Evolutionary conservation across 2,888 invertebrate genomes (phyloP), one percentile per base, ranked within the genome.

Genomic region (Syrista parreyssii): DNA sequence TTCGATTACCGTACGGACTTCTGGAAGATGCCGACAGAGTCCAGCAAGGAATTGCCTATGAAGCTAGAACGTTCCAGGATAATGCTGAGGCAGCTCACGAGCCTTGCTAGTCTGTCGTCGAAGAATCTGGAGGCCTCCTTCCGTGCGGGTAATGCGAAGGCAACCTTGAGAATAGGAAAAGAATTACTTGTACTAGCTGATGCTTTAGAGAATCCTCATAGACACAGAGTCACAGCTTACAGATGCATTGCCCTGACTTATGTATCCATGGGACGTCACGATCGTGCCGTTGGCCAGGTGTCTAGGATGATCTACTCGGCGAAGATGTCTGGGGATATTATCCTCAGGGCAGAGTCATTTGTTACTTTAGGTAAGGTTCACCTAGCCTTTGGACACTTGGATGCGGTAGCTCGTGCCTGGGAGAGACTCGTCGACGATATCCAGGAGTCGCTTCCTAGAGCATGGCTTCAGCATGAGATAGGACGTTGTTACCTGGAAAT

Each of bases 351-450:
- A 12, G 76, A 84, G 15, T 84, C 89, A 0, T 77, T 90, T 6
- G 83, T 84, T 23, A 87, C 86, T 1, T 31, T 90, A 15, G 90
- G 90, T 4, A 87, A 84, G 76, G 88, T 90, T 23, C 90, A 90
- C 34, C 77, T 90, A 32, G 86, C 82, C 68, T 90, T 89, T 33
- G 85, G 88, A 0, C 88, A 90, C 78, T 34, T 89, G 32, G 79
- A 86, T 9, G 89, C 88, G 0, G 85, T 87, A 0, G 87, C 87
- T 0, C 83, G 77, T 4, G 87, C 86, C 0, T 89, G 89, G 89
- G 82, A 89, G 34, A 78, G 85, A 11, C 77, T 90, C 9, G 77
- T 83, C 1, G n/a, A n/a, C 11, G 75, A 78, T 36, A 68, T 83
- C 30, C 75, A 84, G 68, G 85, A 84, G 11, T 72, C 82, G 11